Evolutionary conservation across 2,113 vertebrate species (phyloP), one percentile per base, ranked within the genome.

Genomic region (Clinocottus analis): DNA sequence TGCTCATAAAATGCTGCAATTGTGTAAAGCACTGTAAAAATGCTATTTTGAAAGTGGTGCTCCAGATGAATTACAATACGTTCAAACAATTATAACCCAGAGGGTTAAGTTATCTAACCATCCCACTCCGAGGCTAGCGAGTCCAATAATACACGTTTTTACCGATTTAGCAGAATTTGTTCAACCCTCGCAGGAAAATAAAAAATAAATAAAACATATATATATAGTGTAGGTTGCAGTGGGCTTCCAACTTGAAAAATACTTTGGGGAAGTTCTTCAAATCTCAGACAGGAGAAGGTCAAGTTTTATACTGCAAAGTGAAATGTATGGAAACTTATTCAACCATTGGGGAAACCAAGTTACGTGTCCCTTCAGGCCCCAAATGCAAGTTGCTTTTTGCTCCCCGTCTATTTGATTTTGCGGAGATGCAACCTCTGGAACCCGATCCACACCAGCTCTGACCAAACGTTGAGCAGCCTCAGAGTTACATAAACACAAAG

Each of bases 401-500:
- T 51, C 19, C 1, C 2, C 0, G 0, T 7, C 17, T n/a, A 21
- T 49, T 49, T 33, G 16, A 68, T 53, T 58, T 68, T 41, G 14
- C 61, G 13, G n/a, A 31, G 31, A 60, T 45, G 16, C 31, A 23
- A 60, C 41, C 39, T 47, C 3, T 14, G 4, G 7, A 45, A 41
- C 3, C 7, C 41, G 9, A 66, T 17, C 19, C 61, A 11, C 29
- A 33, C 16, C 37, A 25, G 8, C 23, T 72, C 70, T 61, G n/a
- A 51, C 71, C 19, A 56, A 27, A 61, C 35, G 5, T 70, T 63
- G 37, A 65, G 75, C 29, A 70, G 27, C 37, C 29, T 53, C 41
- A 25, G 4, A 59, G 55, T 58, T n/a, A 27, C 43, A 63, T 63
- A 29, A 33, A 79, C 29, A 69, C 3, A 23, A 11, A 25, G 1